phyloP scores from a whole-genome alignment of 2,797 vertebrate genomes.

The Chloroceryle inda region DNA sequence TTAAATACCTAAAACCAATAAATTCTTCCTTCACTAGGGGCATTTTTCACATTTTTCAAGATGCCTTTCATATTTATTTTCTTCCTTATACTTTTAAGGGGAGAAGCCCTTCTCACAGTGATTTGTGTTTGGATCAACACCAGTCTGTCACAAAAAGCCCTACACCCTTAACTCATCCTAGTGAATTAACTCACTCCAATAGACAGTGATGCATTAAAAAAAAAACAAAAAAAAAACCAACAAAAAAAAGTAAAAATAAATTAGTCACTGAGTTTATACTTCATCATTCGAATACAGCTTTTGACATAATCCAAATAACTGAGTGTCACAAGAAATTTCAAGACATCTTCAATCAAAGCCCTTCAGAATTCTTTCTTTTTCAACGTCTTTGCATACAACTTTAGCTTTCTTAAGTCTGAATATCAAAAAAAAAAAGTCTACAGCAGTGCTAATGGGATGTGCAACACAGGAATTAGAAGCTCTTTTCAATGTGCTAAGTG shows the following conservation, averaged over 20 bases:
- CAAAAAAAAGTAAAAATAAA: too few relatives aligned
- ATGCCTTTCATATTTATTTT: neutral
- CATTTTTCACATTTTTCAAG: neutral
- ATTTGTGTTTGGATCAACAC: neutral
- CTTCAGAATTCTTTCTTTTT: neutral
- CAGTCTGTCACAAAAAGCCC: neutral
- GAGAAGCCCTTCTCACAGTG: accelerated
- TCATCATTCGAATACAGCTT: neutral
- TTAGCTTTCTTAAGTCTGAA: neutral
- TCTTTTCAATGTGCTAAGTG: neutral
- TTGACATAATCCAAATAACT: neutral
- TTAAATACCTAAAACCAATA: neutral
- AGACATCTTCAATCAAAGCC: neutral
- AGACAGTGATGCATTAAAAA: neutral
- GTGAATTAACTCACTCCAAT: neutral
- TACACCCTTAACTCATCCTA: neutral
- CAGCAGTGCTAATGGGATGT: neutral
- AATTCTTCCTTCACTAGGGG: neutral
- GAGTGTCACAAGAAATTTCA: neutral
- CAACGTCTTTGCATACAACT: accelerated
- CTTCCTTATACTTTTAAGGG: neutral
- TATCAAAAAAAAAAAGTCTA: neutral
- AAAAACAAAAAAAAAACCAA: too few relatives aligned
- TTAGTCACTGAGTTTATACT: neutral
- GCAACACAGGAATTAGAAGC: neutral